Percentiles rank a stretch among this genome's conserved stretches.
Conservation (phyloP, 1,140 invertebrate genomes). For the Drosophila mauritiana region DNA sequence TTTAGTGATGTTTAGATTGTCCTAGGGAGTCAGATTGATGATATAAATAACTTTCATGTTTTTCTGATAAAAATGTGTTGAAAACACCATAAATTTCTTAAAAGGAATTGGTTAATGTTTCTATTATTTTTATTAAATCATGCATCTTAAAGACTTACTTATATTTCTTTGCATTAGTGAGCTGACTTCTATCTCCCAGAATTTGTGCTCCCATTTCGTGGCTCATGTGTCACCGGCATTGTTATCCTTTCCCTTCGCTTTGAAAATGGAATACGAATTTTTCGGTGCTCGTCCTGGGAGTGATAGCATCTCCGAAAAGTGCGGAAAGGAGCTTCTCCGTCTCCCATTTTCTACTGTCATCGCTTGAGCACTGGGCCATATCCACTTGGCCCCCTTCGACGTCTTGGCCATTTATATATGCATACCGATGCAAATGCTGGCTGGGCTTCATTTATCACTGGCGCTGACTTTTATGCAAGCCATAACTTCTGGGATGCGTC, state of each 20-base stretch:
- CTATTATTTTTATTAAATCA: too few relatives aligned
- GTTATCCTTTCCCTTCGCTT: conserved; percentile 74
- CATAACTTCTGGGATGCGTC: conserved; percentile 54
- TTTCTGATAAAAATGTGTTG: not conserved
- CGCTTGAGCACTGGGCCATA: conserved; percentile 1
- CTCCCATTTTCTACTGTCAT: conserved; percentile 16
- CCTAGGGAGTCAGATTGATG: not conserved
- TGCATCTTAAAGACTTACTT: too few relatives aligned
- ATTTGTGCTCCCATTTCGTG: conserved; percentile 21
- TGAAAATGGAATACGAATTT: conserved; percentile 64
- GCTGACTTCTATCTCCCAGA: not conserved
- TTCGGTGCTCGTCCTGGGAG: conserved; percentile 33
- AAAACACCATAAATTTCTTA: too few relatives aligned
- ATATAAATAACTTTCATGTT: not conserved
- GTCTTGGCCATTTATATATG: conserved; percentile 39
- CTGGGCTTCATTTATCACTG: conserved; percentile 70
- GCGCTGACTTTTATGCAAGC: conserved; percentile 69
- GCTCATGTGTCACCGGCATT: conserved; percentile 69
- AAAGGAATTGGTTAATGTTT: too few relatives aligned
- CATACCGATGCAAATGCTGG: conserved; percentile 58
- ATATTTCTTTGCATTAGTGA: too few relatives aligned
- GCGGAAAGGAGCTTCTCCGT: conserved; percentile 37
- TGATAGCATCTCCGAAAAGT: conserved; percentile 18
- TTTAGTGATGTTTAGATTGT: not conserved
- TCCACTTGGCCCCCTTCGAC: conserved; percentile 4